Evolutionary conservation across 1,140 invertebrate genomes (phyloP), one percentile per base, ranked within the genome.

Genomic region (Diuraphis noxia): DNA sequence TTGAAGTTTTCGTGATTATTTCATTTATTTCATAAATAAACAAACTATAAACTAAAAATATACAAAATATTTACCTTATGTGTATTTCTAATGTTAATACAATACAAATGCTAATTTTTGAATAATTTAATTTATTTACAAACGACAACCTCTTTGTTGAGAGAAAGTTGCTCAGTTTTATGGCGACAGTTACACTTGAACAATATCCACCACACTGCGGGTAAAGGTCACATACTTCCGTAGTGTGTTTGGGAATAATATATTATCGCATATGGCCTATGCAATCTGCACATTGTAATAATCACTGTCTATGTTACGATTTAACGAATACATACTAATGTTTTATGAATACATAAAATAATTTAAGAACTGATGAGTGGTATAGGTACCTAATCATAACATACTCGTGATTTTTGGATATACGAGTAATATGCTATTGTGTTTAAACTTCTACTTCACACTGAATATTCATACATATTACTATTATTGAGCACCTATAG

Each of bases 181-280:
- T 36, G 43, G 34, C 36, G 85, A 52, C 46, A 86, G 85, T 86
- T 81, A 81, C 36, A 86, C 46, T 52, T 38, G 46, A 86, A 86
- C 85, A 52, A 52, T 52, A 86, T 49, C n/a, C 10, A 43, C 25
- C 23, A 43, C 25, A 49, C 43, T 36, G 21, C 43, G 34, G 38
- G 41, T 86, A 86, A 86, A 86, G 85, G 85, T 86, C 85, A 86
- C 85, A 86, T 52, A 25, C 46, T 86, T 86, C 46, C n/a, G 84
- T 86, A 49, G 1, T 10, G 41, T 85, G 46, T 49, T 0, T 46
- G 43, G 43, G 30, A 19, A 56, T 56, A 56, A 56, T 56, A 56
- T 56, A 56, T 56, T 56, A 46, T 46, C 17, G 17, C 1, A 10
- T 43, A 43, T 30, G 30, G 40, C 25, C 38, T 52, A 52, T 52